These are phyloP conservation scores for Gambusia holbrooki DNA, from an alignment of 2,113 vertebrate species.

Conservation along the genomic window DNA sequence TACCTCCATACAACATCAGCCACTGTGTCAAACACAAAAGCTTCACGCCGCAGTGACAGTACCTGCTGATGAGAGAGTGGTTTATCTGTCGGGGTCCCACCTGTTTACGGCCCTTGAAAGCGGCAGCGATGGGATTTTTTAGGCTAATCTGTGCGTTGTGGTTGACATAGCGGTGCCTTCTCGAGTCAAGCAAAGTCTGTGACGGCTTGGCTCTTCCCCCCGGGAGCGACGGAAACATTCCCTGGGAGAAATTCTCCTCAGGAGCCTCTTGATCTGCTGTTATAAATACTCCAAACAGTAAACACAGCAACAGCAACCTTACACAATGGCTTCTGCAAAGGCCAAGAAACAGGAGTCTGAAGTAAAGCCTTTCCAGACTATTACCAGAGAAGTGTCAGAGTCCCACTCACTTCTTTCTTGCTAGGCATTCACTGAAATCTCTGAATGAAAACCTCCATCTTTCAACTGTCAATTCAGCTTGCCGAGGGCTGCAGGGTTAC, in stretches of 20 bases:
- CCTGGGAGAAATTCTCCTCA: conserved; percentile 54
- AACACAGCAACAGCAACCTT: conserved; percentile 48
- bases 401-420: not conserved
- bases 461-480: conserved; percentile 15
- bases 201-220: conserved; percentile 50
- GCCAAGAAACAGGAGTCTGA: conserved; percentile 30
- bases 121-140: conserved; percentile 22
- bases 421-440: conserved; percentile 10
- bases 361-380: conserved; percentile 19
- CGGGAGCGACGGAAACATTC: conserved; percentile 60
- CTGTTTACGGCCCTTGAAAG: conserved; percentile 37
- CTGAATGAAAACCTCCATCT: conserved; percentile 46
- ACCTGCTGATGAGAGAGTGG: conserved; percentile 56
- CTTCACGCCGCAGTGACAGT: conserved; percentile 3
- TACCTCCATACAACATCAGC: conserved; percentile 7
- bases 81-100: conserved; percentile 37
- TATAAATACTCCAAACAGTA: conserved; percentile 71
- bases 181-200: conserved; percentile 32
- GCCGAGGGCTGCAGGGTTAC: conserved; percentile 25
- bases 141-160: conserved; percentile 25
- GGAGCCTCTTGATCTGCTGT: conserved; percentile 59
- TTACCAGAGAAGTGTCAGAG: not conserved
- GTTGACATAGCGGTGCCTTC: conserved; percentile 53
- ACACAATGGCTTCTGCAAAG: conserved; percentile 37
- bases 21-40: not conserved